Percentiles rank a stretch among this genome's conserved stretches.
phyloP scores from a whole-genome alignment of 1,140 invertebrate species.

The Cylas formicarius region DNA sequence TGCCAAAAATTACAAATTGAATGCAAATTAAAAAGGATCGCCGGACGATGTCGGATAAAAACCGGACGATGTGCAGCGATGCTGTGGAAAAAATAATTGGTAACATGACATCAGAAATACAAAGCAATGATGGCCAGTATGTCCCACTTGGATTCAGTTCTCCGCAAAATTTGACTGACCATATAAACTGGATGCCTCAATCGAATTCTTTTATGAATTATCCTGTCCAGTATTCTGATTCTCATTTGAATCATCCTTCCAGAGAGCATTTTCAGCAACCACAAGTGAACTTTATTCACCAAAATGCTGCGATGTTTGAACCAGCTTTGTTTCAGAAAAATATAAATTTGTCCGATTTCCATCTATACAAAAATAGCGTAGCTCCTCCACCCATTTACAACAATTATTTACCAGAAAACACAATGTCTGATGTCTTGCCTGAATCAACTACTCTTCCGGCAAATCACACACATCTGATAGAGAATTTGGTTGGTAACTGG shows the following conservation, averaged over 20 bases:
- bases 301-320: conserved; percentile 22
- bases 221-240: conserved; percentile 21
- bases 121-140: conserved; percentile 52
- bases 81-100: conserved; percentile 56
- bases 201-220: conserved; percentile 36
- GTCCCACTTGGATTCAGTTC: conserved; percentile 48
- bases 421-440: conserved; percentile 10
- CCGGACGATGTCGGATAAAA: conserved; percentile 36
- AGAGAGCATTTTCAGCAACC: conserved; percentile 26
- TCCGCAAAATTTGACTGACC: conserved; percentile 36
- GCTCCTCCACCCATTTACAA: conserved; percentile 15
- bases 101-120: conserved; percentile 53
- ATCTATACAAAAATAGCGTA: no score
- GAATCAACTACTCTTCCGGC: conserved; percentile 14
- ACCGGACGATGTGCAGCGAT: conserved; percentile 34
- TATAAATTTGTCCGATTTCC: conserved; percentile 12
- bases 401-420: conserved; percentile 8
- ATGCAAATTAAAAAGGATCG: conserved; percentile 3
- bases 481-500: conserved; percentile 76
- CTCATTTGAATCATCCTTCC: conserved; percentile 19
- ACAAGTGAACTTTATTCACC: conserved; percentile 28
- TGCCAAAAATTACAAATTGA: conserved; percentile 25
- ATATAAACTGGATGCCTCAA: conserved; percentile 30
- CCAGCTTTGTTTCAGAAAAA: conserved; percentile 20
- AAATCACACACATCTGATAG: conserved; percentile 49